phyloP scores from a whole-genome alignment of 2,113 vertebrate genomes.

The Gobius niger region DNA sequence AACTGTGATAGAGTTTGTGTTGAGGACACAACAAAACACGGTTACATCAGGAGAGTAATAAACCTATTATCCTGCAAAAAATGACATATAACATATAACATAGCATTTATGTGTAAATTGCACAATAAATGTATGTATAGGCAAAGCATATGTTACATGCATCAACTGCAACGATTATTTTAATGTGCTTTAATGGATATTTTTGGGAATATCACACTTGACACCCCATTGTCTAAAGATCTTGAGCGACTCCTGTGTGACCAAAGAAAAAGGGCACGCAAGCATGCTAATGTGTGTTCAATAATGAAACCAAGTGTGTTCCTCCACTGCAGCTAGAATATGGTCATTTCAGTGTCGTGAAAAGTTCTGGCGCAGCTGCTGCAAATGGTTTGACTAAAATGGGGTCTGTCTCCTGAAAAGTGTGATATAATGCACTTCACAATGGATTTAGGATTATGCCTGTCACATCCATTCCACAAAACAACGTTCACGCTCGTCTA shows the following conservation, averaged over 20 bases:
- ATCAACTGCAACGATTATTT: too few species aligned
- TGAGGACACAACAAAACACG: too few species aligned
- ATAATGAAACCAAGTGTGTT: neutral
- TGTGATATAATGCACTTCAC: constrained; percentile 9
- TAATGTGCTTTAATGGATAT: too few species aligned
- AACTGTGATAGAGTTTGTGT: neutral
- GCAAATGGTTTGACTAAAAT: neutral
- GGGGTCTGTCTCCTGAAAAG: neutral
- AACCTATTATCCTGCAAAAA: neutral
- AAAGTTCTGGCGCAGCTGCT: neutral
- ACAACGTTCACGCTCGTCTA: neutral
- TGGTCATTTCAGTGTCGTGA: neutral
- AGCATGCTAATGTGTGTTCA: neutral
- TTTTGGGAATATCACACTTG: too few species aligned
- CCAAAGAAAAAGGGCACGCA: too few species aligned
- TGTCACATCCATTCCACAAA: neutral
- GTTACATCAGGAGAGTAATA: too few species aligned
- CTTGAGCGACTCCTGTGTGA: too few species aligned
- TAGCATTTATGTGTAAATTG: too few species aligned
- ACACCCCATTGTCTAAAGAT: too few species aligned
- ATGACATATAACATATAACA: too few species aligned
- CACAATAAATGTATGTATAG: too few species aligned
- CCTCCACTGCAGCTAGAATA: neutral
- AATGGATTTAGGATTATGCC: neutral
- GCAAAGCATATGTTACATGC: too few species aligned